phyloP scores from a whole-genome alignment of 2,113 vertebrate species.

The Oreochromis niloticus region DNA sequence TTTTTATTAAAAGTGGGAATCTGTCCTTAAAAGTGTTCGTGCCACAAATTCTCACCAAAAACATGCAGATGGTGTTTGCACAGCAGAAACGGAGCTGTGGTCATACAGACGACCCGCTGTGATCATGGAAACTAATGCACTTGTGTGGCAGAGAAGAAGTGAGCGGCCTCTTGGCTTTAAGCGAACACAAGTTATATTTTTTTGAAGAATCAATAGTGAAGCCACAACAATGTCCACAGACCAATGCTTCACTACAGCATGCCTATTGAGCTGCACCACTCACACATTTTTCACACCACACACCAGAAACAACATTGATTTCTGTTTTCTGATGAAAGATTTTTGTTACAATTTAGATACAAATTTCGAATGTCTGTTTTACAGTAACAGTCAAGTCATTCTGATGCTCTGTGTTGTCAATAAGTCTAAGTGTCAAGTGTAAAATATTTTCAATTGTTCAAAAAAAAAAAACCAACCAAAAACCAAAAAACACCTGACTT shows the following conservation, averaged over 20 bases:
- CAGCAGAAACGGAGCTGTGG: background rate
- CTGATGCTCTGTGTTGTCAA: background rate
- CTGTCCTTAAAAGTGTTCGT: background rate
- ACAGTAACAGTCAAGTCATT: background rate
- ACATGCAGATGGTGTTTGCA: background rate
- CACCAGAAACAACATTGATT: background rate
- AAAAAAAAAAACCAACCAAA: rapidly evolving
- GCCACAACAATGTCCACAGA: background rate
- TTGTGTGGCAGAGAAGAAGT: background rate
- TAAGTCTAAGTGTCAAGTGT: background rate
- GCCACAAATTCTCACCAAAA: background rate
- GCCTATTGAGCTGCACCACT: background rate
- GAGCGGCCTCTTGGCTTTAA: background rate
- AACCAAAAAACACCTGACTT: background rate
- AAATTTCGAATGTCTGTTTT: background rate
- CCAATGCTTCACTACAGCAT: background rate
- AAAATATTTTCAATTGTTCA: background rate
- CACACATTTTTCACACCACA: background rate
- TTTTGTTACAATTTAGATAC: background rate
- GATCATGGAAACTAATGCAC: background rate
- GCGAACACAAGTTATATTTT: background rate
- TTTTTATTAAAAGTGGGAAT: background rate
- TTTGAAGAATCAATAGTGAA: background rate
- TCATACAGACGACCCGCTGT: background rate
- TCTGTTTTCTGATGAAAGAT: background rate